Evolutionary conservation across 2,888 invertebrate genomes (phyloP), one percentile per base, ranked within the genome.

Genomic region (Pseudoips prasinana): DNA sequence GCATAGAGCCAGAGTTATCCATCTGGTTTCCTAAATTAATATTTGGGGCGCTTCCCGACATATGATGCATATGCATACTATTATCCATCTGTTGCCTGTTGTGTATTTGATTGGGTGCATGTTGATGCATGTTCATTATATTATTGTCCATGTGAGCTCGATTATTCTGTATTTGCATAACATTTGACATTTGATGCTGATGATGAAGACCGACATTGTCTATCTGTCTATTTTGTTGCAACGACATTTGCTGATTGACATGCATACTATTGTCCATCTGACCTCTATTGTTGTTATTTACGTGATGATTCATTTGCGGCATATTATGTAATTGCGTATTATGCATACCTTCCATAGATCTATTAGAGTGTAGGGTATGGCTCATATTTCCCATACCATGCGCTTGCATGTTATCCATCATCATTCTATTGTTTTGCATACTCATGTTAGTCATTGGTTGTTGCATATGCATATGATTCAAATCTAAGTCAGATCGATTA

Each of bases 381-480:
- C 62, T 74, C 60, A 81, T 71, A 52, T 76, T 83, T 41, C 75
- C 82, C 42, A 88, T 72, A 29, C 65, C 61, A 42, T 88, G 22
- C 7, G 76, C 54, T 52, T 84, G 86, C 70, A 88, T 78, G 42
- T 77, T 86, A 27, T 88, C 88, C 63, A 86, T 77, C 60, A 85
- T 73, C 78, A 87, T 83, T 37, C 87, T 72, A 46, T 86, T 88
- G 39, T 73, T 88, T 43, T 85, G 85, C 67, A 88, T 79, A 56
- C 73, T 84, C 55, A 83, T 73, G 46, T 72, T 80, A 7, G 75
- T 45, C 58, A 84, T 73, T 9, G 75, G 61, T 55, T 81, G 84
- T 46, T 84, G 84, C 72, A 87, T 78, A 52, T 88, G 88, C 73
- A 88, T 82, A 42, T 89, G 87, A 58, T 74, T 85, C 14, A 85